These are phyloP conservation scores for Acronicta aceris DNA, from an alignment of 2,888 invertebrate species.

Conservation along the genomic window DNA sequence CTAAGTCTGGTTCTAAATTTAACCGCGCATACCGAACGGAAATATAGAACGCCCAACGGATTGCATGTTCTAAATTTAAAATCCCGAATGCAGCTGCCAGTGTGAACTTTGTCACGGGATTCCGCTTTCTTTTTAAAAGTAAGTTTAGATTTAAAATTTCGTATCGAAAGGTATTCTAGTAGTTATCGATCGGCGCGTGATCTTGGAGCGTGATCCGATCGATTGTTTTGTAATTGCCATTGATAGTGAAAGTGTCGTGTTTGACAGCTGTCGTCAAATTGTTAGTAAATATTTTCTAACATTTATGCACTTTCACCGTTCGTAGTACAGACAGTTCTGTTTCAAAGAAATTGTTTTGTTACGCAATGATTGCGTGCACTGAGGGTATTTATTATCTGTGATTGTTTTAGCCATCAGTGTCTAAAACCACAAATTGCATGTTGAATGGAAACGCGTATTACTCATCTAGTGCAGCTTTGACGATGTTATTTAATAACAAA, in stretches of 20 bases:
- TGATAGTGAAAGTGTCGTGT: conserved; percentile 78
- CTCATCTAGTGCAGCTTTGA: conserved; percentile 10
- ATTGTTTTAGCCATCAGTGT: conserved; percentile 25
- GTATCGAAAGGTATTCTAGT: conserved; percentile 15
- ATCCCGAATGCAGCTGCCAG: conserved; percentile 83
- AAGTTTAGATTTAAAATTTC: conserved; percentile 57
- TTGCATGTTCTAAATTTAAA: conserved; percentile 84
- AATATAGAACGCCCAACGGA: conserved; percentile 87
- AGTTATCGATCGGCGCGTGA: conserved; percentile 62
- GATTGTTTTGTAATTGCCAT: conserved; percentile 76
- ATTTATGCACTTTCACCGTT: conserved; percentile 65
- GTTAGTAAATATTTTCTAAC: conserved; percentile 73
- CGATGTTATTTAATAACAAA: conserved; percentile 2
- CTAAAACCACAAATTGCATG: conserved; percentile 31
- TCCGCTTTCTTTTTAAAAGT: conserved; percentile 71
- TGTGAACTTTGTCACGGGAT: conserved; percentile 83
- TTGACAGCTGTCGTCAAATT: conserved; percentile 64
- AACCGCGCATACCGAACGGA: conserved; percentile 84
- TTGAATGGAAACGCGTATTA: conserved; percentile 13
- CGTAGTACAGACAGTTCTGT: conserved; percentile 38
- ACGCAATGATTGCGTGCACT: conserved; percentile 50
- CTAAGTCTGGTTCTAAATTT: conserved; percentile 86
- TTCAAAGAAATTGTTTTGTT: conserved; percentile 42
- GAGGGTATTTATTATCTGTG: conserved; percentile 42
- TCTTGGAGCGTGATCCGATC: conserved; percentile 63